These are phyloP conservation scores for Diploptera punctata DNA, from an alignment of 2,888 invertebrate species.

Conservation along the genomic window DNA sequence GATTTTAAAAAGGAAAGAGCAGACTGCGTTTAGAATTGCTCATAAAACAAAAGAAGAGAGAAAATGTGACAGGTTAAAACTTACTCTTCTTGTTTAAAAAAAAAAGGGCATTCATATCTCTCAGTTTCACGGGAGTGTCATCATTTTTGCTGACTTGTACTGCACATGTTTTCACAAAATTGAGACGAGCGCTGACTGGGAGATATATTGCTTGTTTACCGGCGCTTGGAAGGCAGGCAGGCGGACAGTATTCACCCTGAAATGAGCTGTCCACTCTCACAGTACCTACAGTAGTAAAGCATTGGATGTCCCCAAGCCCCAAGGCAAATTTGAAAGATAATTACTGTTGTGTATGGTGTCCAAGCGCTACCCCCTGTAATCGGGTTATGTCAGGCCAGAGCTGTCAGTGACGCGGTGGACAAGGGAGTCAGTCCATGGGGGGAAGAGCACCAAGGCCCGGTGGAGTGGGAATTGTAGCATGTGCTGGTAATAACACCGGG, in stretches of 20 bases:
- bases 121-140: background rate
- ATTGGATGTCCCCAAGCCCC: constrained; percentile 39
- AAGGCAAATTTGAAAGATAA: constrained; percentile 42
- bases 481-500: constrained; percentile 21
- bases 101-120: background rate
- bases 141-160: constrained; percentile 16
- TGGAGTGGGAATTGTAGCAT: background rate
- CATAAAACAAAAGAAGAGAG: too few relatives aligned
- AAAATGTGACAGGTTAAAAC: background rate
- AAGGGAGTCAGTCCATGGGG: constrained; percentile 18
- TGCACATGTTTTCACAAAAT: constrained; percentile 13
- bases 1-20: too few relatives aligned
- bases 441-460: background rate
- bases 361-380: constrained; percentile 34
- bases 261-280: constrained; percentile 26
- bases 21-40: too few relatives aligned
- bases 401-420: constrained; percentile 30
- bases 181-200: constrained; percentile 11
- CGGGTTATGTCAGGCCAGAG: constrained; percentile 36
- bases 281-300: constrained; percentile 23
- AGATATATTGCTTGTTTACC: constrained; percentile 31
- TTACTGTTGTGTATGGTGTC: constrained; percentile 38
- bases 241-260: constrained; percentile 11
- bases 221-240: constrained; percentile 12
- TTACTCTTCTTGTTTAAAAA: background rate